Base-by-base conservation (phyloP, 2,888 invertebrate species). In the Acrobasis suavella region DNA sequence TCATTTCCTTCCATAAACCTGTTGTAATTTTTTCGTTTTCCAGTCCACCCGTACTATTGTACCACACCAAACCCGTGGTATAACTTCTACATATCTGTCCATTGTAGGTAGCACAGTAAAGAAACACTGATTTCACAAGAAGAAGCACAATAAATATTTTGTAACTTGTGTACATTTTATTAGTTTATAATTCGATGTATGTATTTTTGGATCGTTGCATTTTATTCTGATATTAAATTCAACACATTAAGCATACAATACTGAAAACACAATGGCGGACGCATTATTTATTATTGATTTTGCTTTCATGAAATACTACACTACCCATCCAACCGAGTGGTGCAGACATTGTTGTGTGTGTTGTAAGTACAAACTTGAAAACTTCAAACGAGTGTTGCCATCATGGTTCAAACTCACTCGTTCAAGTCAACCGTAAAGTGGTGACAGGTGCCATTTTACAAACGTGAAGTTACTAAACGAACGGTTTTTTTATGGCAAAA, bases 81-180 rank as follows among this genome's bases (percentile, higher is more conserved):
- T 95, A 95, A 69, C 94, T 93, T 82, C 94, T 95, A 83, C 97
- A 97, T 72, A 96, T 94, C 81, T 96, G 95, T 62, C 98, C 98
- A 92, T 95, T 96, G 86, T 98, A 98, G 49, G 96, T 95, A 62
- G 96, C 96, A 93, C 98, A 98, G 85, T 96, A 96, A 65, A 97
- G 96, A 78, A 87, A 84, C 78, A 90, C 92, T 67, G 89, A 91
- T 77, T 88, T 88, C 72, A 85, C 78, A 66, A 84, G 75, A 72
- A 87, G 80, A 75, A 91, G 82, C 76, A 90, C 83, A 76, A 83
- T 73, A 75, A 87, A 78, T 74, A 85, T 65, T 77, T 78, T 81
- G 73, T 67, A 76, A 70, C 78, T 77, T 73, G 82, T 77, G 80
- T 82, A 81, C 90, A 90, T 91, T 82, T 82, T 83, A 70, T 71